Evolutionary conservation across 2,797 vertebrate species (phyloP).

Genomic region (Triplophysa bombifrons): DNA sequence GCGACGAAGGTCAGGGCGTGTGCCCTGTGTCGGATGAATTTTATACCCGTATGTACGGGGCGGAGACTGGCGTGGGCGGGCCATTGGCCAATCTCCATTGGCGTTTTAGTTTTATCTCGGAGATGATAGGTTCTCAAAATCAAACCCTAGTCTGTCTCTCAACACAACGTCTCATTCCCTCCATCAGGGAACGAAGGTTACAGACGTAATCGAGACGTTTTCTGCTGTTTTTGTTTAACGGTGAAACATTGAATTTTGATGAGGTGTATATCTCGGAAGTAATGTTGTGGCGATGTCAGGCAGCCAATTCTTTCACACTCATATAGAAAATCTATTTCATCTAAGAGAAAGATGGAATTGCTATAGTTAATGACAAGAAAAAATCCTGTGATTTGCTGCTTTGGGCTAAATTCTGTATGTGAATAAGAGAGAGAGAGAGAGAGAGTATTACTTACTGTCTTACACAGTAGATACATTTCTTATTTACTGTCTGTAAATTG

Average conservation of each 20-base stretch:
- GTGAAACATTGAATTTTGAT: constrained; percentile 49
- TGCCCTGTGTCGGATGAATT: too few relatives aligned
- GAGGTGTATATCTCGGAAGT: constrained; percentile 13
- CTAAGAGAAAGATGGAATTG: constrained; percentile 6
- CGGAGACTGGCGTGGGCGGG: too few relatives aligned
- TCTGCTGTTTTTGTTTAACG: neutral
- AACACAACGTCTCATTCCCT: too few relatives aligned
- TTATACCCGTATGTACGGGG: too few relatives aligned
- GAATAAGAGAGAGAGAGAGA: constrained; percentile 44
- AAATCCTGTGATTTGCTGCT: constrained; percentile 9
- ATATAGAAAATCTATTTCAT: neutral
- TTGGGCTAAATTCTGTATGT: constrained; percentile 34
- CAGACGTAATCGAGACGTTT: too few relatives aligned
- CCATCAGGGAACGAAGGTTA: too few relatives aligned
- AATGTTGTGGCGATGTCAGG: too few relatives aligned
- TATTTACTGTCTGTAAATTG: constrained; percentile 21
- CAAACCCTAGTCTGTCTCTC: too few relatives aligned
- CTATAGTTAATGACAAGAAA: constrained; percentile 35
- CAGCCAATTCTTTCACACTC: constrained; percentile 16
- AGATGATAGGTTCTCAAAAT: too few relatives aligned
- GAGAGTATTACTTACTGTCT: neutral
- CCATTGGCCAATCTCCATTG: too few relatives aligned
- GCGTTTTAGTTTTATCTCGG: too few relatives aligned
- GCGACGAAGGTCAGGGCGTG: too few relatives aligned
- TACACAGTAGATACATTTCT: neutral